phyloP scores from a whole-genome alignment of 2,888 invertebrate genomes.

The Carterocephalus palaemon region DNA sequence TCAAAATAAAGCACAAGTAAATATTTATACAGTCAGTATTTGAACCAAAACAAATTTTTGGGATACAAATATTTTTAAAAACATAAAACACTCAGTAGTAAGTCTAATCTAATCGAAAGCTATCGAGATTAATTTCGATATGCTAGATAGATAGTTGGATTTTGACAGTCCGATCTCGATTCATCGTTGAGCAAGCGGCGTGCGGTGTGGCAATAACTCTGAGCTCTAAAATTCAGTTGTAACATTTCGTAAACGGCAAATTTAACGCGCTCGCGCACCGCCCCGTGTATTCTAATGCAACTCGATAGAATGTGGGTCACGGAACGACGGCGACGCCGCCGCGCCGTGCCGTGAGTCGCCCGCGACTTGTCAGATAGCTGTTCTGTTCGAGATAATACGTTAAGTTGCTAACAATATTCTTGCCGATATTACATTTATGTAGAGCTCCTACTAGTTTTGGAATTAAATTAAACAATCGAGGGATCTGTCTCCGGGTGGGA shows the following conservation, averaged over 20 bases:
- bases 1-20: no score
- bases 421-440: slow-evolving; percentile 1
- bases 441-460: background rate
- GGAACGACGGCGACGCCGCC: no score
- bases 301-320: slow-evolving; percentile 69
- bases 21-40: no score
- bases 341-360: slow-evolving; percentile 38
- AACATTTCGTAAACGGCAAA: slow-evolving; percentile 76
- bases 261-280: slow-evolving; percentile 69
- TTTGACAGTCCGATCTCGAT: slow-evolving; percentile 56
- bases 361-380: slow-evolving; percentile 40
- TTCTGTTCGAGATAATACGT: slow-evolving; percentile 38
- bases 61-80: no score
- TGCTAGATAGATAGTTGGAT: slow-evolving; percentile 44
- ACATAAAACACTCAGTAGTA: no score
- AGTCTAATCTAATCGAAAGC: slow-evolving; percentile 29
- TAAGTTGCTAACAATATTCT: slow-evolving; percentile 7
- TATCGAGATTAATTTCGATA: slow-evolving; percentile 34
- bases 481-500: no score
- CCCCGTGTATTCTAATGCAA: slow-evolving; percentile 73
- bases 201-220: slow-evolving; percentile 61
- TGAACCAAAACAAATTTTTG: no score
- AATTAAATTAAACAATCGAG: no score
- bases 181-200: slow-evolving; percentile 64
- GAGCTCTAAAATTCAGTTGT: slow-evolving; percentile 73